A percentile compares a stretch with the other conserved stretches of the same genome.
Evolutionary conservation across 1,140 invertebrate species (phyloP).

Genomic region (Apocrypta bakeri): DNA sequence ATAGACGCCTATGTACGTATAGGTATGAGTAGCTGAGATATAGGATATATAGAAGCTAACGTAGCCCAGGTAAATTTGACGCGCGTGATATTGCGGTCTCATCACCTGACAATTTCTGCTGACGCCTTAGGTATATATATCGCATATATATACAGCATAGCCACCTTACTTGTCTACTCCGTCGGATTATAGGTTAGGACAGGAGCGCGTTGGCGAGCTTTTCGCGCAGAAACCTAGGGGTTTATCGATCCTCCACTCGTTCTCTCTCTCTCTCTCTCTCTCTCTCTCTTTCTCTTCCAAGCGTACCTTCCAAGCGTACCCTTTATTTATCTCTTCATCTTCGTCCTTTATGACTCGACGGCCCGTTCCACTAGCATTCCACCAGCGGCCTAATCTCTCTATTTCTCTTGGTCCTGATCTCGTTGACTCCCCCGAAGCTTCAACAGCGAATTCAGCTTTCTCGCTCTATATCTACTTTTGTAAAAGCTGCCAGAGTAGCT

Average conservation of each 20-base stretch:
- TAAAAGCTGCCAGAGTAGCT: not conserved
- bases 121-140: not conserved
- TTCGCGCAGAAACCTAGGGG: not conserved
- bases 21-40: not conserved
- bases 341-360: constrained; percentile 11
- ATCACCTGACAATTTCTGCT: constrained; percentile 43
- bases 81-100: constrained; percentile 29
- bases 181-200: constrained; percentile 20
- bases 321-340: constrained; percentile 10
- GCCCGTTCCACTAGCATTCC: not conserved
- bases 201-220: not conserved
- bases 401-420: not conserved
- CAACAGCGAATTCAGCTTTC: not conserved
- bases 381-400: constrained; percentile 11
- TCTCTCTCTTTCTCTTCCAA: too few species aligned
- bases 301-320: too few species aligned
- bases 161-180: not conserved
- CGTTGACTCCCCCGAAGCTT: not conserved
- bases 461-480: not conserved
- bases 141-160: not conserved
- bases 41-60: not conserved
- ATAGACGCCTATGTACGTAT: not conserved
- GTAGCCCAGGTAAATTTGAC: constrained; percentile 45
- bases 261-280: too few species aligned
- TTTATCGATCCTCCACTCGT: constrained; percentile 40